phyloP scores from a whole-genome alignment of 2,113 vertebrate genomes.

The Saguinus midas region DNA sequence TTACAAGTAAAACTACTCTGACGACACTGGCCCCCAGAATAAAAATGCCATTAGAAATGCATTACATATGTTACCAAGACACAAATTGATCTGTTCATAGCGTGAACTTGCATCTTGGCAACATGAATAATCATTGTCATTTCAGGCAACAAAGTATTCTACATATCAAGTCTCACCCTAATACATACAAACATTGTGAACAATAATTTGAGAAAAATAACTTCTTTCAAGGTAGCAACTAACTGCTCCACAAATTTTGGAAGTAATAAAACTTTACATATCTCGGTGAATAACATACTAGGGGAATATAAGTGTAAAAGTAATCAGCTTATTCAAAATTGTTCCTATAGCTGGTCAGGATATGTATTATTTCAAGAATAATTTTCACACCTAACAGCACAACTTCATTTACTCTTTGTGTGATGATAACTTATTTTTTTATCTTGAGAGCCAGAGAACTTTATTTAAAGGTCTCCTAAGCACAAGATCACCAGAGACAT shows the following conservation, averaged over 20 bases:
- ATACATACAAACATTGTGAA: background rate
- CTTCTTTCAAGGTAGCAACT: conserved; percentile 18
- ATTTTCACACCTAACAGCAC: background rate
- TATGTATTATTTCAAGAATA: conserved; percentile 36
- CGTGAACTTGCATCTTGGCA: background rate
- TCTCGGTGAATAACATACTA: background rate
- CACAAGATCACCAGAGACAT: background rate
- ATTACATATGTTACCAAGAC: too few species aligned
- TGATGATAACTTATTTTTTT: background rate
- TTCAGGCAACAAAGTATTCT: background rate
- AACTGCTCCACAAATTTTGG: conserved; percentile 25
- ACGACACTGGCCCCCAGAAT: background rate
- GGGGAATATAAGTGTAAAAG: background rate
- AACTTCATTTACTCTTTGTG: background rate
- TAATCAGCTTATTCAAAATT: background rate
- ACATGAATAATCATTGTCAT: background rate
- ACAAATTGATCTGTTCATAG: too few species aligned
- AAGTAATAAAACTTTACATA: background rate
- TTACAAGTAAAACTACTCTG: conserved; percentile 11
- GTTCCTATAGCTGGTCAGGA: background rate
- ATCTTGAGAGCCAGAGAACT: background rate
- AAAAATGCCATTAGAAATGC: background rate
- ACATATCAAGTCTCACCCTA: background rate
- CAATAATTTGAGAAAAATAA: background rate
- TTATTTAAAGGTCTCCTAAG: conserved; percentile 14